These are phyloP conservation scores for Onthophagus taurus DNA, from an alignment of 1,140 invertebrate species.

Conservation along the genomic window DNA sequence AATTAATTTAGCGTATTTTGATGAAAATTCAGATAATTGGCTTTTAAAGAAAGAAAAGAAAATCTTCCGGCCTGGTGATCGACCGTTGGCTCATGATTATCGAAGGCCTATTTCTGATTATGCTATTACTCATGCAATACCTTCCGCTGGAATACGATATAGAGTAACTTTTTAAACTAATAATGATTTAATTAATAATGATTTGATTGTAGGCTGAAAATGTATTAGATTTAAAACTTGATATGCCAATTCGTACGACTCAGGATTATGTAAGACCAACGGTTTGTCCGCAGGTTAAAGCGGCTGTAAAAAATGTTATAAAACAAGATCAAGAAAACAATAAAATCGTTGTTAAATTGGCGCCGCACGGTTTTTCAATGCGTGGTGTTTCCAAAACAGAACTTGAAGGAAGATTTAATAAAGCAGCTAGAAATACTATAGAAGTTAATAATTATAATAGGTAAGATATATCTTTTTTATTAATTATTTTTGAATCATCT, in stretches of 20 bases:
- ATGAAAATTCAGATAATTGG: slow-evolving; percentile 87
- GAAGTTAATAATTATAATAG: slow-evolving; percentile 37
- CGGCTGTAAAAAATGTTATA: slow-evolving; percentile 32
- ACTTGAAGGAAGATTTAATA: slow-evolving; percentile 33
- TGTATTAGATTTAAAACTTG: slow-evolving; percentile 71
- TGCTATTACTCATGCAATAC: slow-evolving; percentile 40
- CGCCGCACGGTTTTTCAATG: slow-evolving; percentile 26
- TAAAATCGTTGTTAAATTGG: slow-evolving; percentile 29
- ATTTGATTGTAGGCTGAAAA: slow-evolving; percentile 70
- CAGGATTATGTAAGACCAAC: slow-evolving; percentile 52
- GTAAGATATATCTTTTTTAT: not conserved
- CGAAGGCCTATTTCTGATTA: slow-evolving; percentile 62
- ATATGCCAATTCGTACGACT: slow-evolving; percentile 69
- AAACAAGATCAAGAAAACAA: slow-evolving; percentile 31
- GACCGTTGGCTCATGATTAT: slow-evolving; percentile 34
- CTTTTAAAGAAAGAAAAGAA: slow-evolving; percentile 34
- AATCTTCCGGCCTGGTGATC: slow-evolving; percentile 24
- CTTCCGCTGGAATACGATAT: slow-evolving; percentile 10
- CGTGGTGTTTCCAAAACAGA: slow-evolving; percentile 29
- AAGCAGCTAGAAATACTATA: slow-evolving; percentile 30
- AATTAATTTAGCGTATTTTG: slow-evolving; percentile 66
- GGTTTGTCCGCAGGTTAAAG: slow-evolving; percentile 34
- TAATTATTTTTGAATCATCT: not conserved
- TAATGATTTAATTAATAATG: slow-evolving; percentile 38
- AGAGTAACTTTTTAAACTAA: slow-evolving; percentile 19